Conservation (phyloP, 2,888 invertebrate genomes). For the Ornithoptera priamus region DNA sequence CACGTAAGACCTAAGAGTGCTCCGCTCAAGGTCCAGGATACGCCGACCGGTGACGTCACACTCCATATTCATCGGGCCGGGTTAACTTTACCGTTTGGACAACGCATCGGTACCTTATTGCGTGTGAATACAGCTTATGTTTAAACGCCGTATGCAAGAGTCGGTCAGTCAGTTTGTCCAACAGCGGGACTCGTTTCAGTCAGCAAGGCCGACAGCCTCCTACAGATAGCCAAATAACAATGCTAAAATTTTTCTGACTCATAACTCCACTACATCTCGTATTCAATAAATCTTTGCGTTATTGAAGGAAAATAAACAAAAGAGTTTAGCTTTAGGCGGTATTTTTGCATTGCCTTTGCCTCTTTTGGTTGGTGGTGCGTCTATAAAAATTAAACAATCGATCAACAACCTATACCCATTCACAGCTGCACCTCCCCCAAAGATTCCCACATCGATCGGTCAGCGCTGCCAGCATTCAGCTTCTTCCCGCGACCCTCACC, state of each 20-base stretch:
- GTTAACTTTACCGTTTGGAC: slow-evolving; percentile 11
- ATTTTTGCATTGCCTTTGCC: too few relatives aligned
- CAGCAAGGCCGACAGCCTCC: slow-evolving; percentile 65
- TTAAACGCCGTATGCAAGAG: slow-evolving; percentile 23
- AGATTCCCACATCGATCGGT: too few relatives aligned
- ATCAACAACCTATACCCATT: too few relatives aligned
- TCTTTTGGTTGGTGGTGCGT: too few relatives aligned
- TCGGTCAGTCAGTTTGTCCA: slow-evolving; percentile 9
- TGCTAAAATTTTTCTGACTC: slow-evolving; percentile 52
- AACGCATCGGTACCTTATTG: slow-evolving; percentile 16
- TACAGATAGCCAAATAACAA: slow-evolving; percentile 58
- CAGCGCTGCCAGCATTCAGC: too few relatives aligned
- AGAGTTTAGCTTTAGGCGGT: too few relatives aligned
- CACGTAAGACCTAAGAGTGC: slow-evolving; percentile 29
- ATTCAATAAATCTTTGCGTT: too few relatives aligned
- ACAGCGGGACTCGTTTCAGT: slow-evolving; percentile 34
- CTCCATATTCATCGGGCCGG: slow-evolving; percentile 29
- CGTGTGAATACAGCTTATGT: slow-evolving; percentile 31
- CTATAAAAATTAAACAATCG: too few relatives aligned
- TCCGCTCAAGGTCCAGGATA: slow-evolving; percentile 32
- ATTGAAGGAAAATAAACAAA: too few relatives aligned
- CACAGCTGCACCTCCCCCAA: too few relatives aligned
- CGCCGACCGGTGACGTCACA: slow-evolving; percentile 34
- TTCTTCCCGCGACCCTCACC: too few relatives aligned
- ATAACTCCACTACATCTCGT: slow-evolving; percentile 27